Evolutionary conservation across 2,113 vertebrate species (phyloP).

Genomic region (Atrichornis clamosus): DNA sequence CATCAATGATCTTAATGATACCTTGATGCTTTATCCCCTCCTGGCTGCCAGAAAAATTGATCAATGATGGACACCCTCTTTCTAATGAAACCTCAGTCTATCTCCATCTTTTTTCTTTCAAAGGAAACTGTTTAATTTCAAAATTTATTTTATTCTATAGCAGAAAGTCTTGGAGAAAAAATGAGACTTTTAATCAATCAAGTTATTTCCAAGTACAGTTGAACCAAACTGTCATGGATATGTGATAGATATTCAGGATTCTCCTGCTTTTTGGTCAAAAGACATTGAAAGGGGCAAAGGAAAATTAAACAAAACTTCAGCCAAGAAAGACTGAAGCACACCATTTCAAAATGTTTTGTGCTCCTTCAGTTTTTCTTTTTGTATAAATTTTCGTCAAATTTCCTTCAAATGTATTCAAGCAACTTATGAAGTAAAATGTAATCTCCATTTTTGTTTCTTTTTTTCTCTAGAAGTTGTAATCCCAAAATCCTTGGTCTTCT

Average conservation of each 20-base stretch:
- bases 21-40: not conserved
- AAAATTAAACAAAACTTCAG: not conserved
- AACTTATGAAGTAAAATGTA: not conserved
- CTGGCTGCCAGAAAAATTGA: not conserved
- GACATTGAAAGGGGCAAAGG: not conserved
- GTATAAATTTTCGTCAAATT: not conserved
- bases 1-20: no score
- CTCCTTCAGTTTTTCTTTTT: not conserved
- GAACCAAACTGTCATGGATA: not conserved
- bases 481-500: not conserved
- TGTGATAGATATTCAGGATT: not conserved
- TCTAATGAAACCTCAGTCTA: not conserved
- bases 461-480: not conserved
- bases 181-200: not conserved
- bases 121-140: not conserved
- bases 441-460: not conserved
- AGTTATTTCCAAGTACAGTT: not conserved
- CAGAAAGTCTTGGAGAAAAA: not conserved
- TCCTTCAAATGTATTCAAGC: not conserved
- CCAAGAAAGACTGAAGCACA: not conserved
- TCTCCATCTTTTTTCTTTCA: not conserved
- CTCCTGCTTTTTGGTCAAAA: not conserved
- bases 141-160: not conserved
- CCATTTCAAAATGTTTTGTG: not conserved
- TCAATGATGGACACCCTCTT: not conserved